Evolutionary conservation across 2,113 vertebrate species (phyloP), one percentile per base, ranked within the genome.

Genomic region (Nycticebus coucang): DNA sequence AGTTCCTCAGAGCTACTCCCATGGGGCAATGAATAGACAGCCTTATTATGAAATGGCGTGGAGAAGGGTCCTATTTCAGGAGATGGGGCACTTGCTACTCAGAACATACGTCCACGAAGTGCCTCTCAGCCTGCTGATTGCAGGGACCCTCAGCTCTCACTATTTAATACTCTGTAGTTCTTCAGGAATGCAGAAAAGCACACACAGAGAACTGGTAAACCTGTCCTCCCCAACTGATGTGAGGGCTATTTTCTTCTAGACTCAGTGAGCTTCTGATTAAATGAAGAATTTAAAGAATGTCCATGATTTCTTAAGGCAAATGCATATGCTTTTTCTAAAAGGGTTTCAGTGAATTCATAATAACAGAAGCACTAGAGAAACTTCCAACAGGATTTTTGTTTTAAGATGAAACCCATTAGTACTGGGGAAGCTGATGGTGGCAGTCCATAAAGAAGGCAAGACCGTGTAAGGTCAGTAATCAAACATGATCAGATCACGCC

Each of bases 341-440:
- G 22, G 28, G 17, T 35, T 81, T 75, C 50, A 59, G 24, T 21
- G 62, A 80, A 79, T 71, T 59, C 26, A 4, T 59, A 66, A 75
- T 50, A 81, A 64, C 11, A 93, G 55, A 75, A 87, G 62, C 12
- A 35, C 2, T 22, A 68, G 30, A 13, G 79, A 82, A 69, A 82
- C 45, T 8, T 28, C 71, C 80, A 71, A 45, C 24, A 60, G 15
- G 18, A 41, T 50, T 91, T 68, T 91, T 71, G 45, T 68, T 72
- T 57, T 41, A 45, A 90, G 30, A 37, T 86, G 28, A 57, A 95
- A n/a, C 37, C 17, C 77, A 78, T 81, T 33, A 93, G 53, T 71
- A 21, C 45, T 19, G 21, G 24, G 62, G 53, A 14, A 37, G 24
- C 41, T 22, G 18, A 19, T 3, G 6, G 15, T 18, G 19, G 33